Evolutionary conservation across 2,113 vertebrate genomes (phyloP).

Genomic region (Carettochelys insculpta): DNA sequence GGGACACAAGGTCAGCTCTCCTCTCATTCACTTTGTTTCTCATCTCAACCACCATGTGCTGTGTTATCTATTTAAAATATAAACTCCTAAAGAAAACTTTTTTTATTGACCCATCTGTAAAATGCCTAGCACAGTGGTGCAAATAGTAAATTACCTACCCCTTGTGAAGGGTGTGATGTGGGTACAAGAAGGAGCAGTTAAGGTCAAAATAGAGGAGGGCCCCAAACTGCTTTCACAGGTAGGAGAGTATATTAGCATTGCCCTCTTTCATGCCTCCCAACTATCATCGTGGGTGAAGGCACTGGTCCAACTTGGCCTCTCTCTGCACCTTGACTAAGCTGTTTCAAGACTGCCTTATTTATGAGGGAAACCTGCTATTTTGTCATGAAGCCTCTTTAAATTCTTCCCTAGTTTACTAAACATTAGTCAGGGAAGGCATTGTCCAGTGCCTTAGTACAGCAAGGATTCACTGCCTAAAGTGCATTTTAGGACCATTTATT

Average conservation of each 20-base stretch:
- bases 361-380: neutral
- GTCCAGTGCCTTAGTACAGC: rapidly evolving
- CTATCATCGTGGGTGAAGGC: neutral
- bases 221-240: neutral
- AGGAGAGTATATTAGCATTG: neutral
- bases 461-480: rapidly evolving
- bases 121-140: neutral
- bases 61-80: neutral
- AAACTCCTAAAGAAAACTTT: neutral
- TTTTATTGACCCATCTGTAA: neutral
- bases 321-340: rapidly evolving
- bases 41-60: neutral
- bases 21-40: neutral
- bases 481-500: neutral
- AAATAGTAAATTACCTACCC: neutral
- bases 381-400: neutral
- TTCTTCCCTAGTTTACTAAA: rapidly evolving
- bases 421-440: rapidly evolving
- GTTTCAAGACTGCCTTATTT: neutral
- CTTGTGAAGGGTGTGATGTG: rapidly evolving
- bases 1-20: neutral
- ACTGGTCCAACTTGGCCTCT: neutral
- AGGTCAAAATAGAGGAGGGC: neutral
- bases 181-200: neutral
- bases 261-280: neutral